phyloP scores from a whole-genome alignment of 2,888 invertebrate species.

The Lasioglossum leucozonium region DNA sequence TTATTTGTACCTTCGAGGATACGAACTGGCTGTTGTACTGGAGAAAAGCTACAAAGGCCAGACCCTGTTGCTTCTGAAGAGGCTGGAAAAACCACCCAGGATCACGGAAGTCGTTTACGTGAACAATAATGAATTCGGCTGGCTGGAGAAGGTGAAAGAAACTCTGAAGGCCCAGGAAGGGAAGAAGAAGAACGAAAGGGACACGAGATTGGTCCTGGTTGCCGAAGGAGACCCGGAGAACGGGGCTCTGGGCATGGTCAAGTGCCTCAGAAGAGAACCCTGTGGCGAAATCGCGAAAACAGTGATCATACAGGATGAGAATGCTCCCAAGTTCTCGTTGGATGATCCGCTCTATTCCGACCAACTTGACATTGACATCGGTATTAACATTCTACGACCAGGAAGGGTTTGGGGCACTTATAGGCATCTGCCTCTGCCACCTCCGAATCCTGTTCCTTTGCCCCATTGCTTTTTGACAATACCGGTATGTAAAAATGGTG shows the following conservation, averaged over 20 bases:
- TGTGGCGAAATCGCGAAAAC: slow-evolving; percentile 87
- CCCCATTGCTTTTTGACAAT: slow-evolving; percentile 93
- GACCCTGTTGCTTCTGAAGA: slow-evolving; percentile 71
- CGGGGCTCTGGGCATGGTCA: slow-evolving; percentile 95
- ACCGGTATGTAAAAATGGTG: slow-evolving; percentile 70
- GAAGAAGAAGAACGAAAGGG: slow-evolving; percentile 84
- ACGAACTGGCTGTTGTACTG: slow-evolving; percentile 70
- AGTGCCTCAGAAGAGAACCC: slow-evolving; percentile 93
- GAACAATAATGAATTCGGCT: slow-evolving; percentile 79
- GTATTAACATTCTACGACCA: slow-evolving; percentile 88
- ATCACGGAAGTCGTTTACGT: slow-evolving; percentile 71
- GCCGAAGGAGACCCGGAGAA: slow-evolving; percentile 87
- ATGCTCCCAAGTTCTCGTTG: slow-evolving; percentile 89
- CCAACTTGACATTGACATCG: slow-evolving; percentile 90
- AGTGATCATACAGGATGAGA: slow-evolving; percentile 87
- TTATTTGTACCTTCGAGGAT: slow-evolving; percentile 11
- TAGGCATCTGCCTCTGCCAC: slow-evolving; percentile 90
- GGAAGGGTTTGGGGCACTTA: slow-evolving; percentile 91
- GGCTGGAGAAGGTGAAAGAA: slow-evolving; percentile 81
- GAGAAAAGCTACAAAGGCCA: slow-evolving; percentile 72
- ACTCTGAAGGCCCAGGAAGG: slow-evolving; percentile 79
- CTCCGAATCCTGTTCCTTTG: slow-evolving; percentile 84
- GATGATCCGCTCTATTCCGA: slow-evolving; percentile 88
- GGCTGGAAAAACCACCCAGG: slow-evolving; percentile 72
- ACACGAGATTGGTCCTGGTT: slow-evolving; percentile 88